These are phyloP conservation scores for Omphaloscelis lunosa DNA, from an alignment of 2,888 invertebrate species.

Conservation along the genomic window DNA sequence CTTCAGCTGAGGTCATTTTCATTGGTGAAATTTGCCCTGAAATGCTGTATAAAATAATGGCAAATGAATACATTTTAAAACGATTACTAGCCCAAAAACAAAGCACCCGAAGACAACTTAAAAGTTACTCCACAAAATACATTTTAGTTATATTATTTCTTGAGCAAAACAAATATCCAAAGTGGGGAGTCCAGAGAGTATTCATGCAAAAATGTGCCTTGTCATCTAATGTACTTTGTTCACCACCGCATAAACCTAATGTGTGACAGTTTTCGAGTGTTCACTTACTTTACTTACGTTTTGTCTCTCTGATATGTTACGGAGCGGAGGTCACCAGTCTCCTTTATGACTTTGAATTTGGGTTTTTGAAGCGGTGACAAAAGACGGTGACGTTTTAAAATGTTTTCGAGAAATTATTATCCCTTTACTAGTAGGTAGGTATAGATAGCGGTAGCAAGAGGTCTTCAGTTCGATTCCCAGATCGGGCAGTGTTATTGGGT, in stretches of 20 bases:
- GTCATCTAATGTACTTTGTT: slow-evolving; percentile 77
- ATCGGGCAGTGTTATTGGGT: too few relatives aligned
- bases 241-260: slow-evolving; percentile 52
- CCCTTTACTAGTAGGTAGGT: neutral
- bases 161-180: slow-evolving; percentile 51
- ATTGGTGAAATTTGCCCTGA: neutral
- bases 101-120: slow-evolving; percentile 10
- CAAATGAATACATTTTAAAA: slow-evolving; percentile 4
- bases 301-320: slow-evolving; percentile 26
- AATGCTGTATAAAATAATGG: neutral
- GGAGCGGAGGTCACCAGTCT: slow-evolving; percentile 12
- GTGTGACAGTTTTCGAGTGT: slow-evolving; percentile 58
- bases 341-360: slow-evolving; percentile 14
- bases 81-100: neutral
- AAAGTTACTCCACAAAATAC: slow-evolving; percentile 22
- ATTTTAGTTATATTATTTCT: slow-evolving; percentile 54
- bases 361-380: neutral
- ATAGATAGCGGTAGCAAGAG: too few relatives aligned
- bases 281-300: slow-evolving; percentile 12
- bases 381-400: neutral
- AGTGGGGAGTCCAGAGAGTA: slow-evolving; percentile 54
- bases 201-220: slow-evolving; percentile 76
- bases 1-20: neutral
- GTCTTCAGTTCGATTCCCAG: too few relatives aligned
- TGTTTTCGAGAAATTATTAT: neutral